Base-by-base conservation (phyloP, 2,888 invertebrate genomes). In the Drosophila rellima region DNA sequence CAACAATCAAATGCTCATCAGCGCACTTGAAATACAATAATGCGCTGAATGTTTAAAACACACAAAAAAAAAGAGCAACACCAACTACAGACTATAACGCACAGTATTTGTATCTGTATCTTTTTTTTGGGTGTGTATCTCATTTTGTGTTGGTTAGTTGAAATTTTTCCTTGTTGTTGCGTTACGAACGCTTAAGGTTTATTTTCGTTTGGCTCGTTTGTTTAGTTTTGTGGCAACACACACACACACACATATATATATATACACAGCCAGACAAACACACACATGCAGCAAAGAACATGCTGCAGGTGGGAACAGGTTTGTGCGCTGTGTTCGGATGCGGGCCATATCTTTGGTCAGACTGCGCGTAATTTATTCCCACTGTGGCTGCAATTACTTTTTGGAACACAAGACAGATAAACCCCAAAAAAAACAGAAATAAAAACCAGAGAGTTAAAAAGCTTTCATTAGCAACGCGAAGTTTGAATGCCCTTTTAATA, bases 1-100 rank as follows among this genome's bases (percentile, higher is more conserved):
- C 89, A 75, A 70, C 79, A 84, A 89, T 89, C 90, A 89, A 90
- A 90, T 89, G 82, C 84, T 81, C 90, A 87, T 88, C 90, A 87
- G 82, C 82, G 78, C 78, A 88, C 90, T 87, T 88, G 81, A 87
- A 88, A 74, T 37, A 78, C 73, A 87, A 77, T 80, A 80, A 87
- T 83, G 83, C 89, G 74, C 74, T 65, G 67, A 83, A 76, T 75
- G 74, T 60, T 67, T 73, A 68, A 76, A 74, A 71, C 78, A 78
- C 57, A 35, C 42, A 37, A 51, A 23, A 44, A 17, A 37, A 40
- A 72, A 52, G 37, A 51, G 11, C 42, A 62, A 55, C 57, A 69
- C 47, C 59, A 66, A 40, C 48, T 42, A n/a, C 67, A 67, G 57
- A 61, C 69, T 56, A 61, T 67, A 77, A 69, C 80, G 68, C 68